Evolutionary conservation across 2,888 invertebrate species (phyloP), one percentile per base, ranked within the genome.

Genomic region (Habrosyne pyritoides): DNA sequence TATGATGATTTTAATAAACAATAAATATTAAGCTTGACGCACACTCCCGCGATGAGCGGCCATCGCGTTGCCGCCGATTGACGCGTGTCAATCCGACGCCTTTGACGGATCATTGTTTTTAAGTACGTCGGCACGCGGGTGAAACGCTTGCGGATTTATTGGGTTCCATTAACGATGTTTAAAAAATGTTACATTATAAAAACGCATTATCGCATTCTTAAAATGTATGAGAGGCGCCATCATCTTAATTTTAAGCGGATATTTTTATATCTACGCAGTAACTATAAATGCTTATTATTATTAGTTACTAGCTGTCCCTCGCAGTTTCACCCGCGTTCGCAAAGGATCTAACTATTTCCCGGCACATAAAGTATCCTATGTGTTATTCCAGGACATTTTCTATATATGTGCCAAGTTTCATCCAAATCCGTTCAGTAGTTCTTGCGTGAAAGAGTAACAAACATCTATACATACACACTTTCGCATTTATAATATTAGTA

Each of bases 41-140:
- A 49, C 49, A 49, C 49, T 18, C 49, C 14, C 48, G 24, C 48
- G 48, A 47, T 12, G 22, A 26, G 74, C 63, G 66, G 14, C 36
- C 36, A 36, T 36, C 68, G 60, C 60, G 12, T 55, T 52, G 33
- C 61, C 55, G 71, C 22, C 48, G 73, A 79, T 47, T 63, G 79
- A 75, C 57, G 69, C 51, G 60, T 59, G 69, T 69, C 73, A 67
- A 59, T 61, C 59, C 36, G 73, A 69, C 61, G 63, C 61, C 52
- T 68, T 69, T 75, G 73, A 76, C 72, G 68, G 63, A 77, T 77
- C 75, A 75, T 77, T 77, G 77, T 75, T 65, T 67, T 63, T 60
- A 55, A 52, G 51, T 49, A 22, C 52, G 53, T 46, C 67, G 60
- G 55, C 10, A 12, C 47, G 51, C 54, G 51, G 57, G 55, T 67